Conservation (phyloP, 2,888 invertebrate genomes). For the Adineta ricciae region DNA sequence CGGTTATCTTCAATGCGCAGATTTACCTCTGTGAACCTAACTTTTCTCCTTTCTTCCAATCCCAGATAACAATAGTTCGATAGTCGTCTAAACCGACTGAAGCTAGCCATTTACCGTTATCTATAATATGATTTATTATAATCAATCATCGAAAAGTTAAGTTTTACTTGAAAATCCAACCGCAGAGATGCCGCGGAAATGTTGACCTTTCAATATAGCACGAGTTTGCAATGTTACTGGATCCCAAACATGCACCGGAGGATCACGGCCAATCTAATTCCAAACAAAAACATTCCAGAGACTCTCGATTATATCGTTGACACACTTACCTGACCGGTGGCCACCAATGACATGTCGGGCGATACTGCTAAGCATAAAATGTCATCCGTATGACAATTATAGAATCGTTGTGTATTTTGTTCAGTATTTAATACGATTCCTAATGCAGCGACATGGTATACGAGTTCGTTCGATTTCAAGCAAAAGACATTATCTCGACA, state of each 20-base stretch:
- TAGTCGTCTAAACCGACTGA: conserved; percentile 51
- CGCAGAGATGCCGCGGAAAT: conserved; percentile 49
- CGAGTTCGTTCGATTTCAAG: conserved; percentile 46
- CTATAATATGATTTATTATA: no score
- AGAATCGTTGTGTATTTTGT: conserved; percentile 47
- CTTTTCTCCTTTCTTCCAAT: conserved; percentile 52
- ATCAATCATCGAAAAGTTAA: no score
- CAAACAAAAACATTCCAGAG: no score
- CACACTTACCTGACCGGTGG: conserved; percentile 52
- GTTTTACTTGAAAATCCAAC: conserved; percentile 46
- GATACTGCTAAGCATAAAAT: conserved; percentile 51
- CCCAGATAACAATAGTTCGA: conserved; percentile 51
- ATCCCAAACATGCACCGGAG: conserved; percentile 51
- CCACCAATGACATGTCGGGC: conserved; percentile 49
- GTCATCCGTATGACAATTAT: conserved; percentile 51
- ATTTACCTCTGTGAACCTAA: conserved; percentile 46
- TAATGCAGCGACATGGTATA: conserved; percentile 51
- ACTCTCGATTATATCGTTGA: no score
- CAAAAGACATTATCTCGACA: conserved; percentile 51
- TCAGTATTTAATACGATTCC: conserved; percentile 47
- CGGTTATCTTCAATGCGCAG: no score
- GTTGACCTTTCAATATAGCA: conserved; percentile 49
- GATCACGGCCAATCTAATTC: conserved; percentile 48
- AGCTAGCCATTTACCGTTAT: conserved; percentile 49
- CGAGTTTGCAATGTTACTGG: conserved; percentile 48